Conservation (phyloP, 2,797 vertebrate genomes). For the Enteromius unitaeniatus region DNA sequence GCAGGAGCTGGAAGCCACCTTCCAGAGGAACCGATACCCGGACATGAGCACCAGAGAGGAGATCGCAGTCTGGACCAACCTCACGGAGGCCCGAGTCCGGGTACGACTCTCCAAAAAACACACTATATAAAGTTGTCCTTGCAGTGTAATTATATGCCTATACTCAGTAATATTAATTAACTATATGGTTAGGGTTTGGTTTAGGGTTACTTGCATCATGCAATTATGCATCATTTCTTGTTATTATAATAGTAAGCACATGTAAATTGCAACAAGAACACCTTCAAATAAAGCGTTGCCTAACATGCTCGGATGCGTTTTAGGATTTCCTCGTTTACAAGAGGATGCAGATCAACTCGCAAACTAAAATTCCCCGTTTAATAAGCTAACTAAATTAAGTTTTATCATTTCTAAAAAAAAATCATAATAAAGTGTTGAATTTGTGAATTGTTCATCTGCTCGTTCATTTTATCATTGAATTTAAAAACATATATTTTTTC, state of each 20-base stretch:
- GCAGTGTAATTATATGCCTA: background rate
- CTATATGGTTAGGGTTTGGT: background rate
- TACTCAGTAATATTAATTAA: background rate
- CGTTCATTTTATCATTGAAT: background rate
- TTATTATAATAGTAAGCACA: background rate
- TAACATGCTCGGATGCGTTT: background rate
- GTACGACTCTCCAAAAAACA: slow-evolving; percentile 74
- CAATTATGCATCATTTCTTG: background rate
- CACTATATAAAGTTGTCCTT: background rate
- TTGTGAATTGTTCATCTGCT: background rate
- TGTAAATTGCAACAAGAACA: background rate
- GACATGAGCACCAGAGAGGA: slow-evolving; percentile 91
- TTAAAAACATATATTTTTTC: background rate
- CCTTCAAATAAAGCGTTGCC: background rate
- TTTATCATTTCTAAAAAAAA: background rate
- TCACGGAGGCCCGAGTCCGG: slow-evolving; percentile 92
- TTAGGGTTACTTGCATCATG: background rate
- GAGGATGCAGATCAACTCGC: background rate
- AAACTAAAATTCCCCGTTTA: background rate
- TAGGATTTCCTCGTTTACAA: background rate
- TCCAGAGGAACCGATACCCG: slow-evolving; percentile 89
- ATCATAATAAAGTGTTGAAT: background rate
- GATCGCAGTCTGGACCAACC: slow-evolving; percentile 91
- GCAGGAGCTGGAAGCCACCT: slow-evolving; percentile 89
- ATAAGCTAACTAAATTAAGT: background rate